phyloP scores from a whole-genome alignment of 1,140 invertebrate species.

The Choristoneura fumiferana region DNA sequence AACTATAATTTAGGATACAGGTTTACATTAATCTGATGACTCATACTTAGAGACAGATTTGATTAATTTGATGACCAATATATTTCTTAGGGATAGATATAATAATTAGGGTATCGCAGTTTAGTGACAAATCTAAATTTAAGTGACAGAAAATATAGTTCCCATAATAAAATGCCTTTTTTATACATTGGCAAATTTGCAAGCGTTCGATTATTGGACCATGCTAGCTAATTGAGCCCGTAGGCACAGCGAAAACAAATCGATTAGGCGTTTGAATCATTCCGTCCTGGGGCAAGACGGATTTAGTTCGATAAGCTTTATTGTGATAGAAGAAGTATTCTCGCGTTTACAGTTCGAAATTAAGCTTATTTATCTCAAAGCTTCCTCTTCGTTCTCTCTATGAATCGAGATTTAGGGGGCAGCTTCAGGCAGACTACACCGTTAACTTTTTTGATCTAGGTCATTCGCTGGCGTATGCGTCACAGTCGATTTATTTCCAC shows the following conservation, averaged over 20 bases:
- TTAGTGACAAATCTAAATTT: too few species aligned
- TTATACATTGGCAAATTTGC: too few species aligned
- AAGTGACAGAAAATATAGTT: too few species aligned
- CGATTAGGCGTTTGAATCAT: neutral
- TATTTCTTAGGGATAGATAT: too few species aligned
- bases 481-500: slow-evolving; percentile 70
- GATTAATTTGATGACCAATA: too few species aligned
- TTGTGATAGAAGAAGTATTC: slow-evolving; percentile 6
- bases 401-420: slow-evolving; percentile 32
- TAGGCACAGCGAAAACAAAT: neutral
- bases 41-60: too few species aligned
- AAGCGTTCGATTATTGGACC: too few species aligned
- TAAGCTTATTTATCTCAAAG: slow-evolving; percentile 10
- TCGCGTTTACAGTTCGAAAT: slow-evolving; percentile 6
- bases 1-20: too few species aligned
- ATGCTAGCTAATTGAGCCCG: too few species aligned
- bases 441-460: slow-evolving; percentile 63
- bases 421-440: slow-evolving; percentile 26
- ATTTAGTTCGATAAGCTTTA: neutral
- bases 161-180: too few species aligned
- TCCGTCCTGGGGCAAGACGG: neutral
- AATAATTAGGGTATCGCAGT: too few species aligned
- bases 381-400: slow-evolving; percentile 22
- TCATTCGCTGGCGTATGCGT: slow-evolving; percentile 67
- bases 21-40: too few species aligned